A percentile compares a stretch with the other conserved stretches of the same genome.
These are phyloP conservation scores for Lycia hirtaria DNA, from an alignment of 2,888 invertebrate genomes.

Conservation along the genomic window DNA sequence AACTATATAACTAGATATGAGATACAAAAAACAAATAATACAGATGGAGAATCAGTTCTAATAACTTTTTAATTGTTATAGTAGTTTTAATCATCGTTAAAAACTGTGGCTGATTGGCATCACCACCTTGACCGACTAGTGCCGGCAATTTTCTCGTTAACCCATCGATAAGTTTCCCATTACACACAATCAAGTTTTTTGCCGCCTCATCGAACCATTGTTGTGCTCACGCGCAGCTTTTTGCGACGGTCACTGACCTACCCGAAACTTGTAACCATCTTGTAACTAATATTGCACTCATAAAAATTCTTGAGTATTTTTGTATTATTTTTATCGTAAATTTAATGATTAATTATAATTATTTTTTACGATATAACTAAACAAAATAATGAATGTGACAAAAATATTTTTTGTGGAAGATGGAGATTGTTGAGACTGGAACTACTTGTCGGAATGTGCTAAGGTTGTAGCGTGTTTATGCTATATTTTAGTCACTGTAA, in stretches of 20 bases:
- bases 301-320: too few relatives aligned
- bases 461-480: too few relatives aligned
- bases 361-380: too few relatives aligned
- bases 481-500: too few relatives aligned
- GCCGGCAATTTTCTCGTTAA: slow-evolving; percentile 45
- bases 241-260: slow-evolving; percentile 44
- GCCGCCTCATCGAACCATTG: slow-evolving; percentile 51
- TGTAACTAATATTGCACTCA: too few relatives aligned
- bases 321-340: not conserved
- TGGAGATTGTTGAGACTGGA: too few relatives aligned
- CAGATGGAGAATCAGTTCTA: not conserved
- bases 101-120: slow-evolving; percentile 25
- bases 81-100: slow-evolving; percentile 8
- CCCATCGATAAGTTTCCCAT: slow-evolving; percentile 48
- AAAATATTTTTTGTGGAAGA: too few relatives aligned
- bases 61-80: not conserved
- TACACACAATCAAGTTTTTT: slow-evolving; percentile 54
- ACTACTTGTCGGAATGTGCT: too few relatives aligned
- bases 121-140: slow-evolving; percentile 58
- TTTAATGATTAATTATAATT: too few relatives aligned
- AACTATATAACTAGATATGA: too few relatives aligned
- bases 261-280: not conserved
- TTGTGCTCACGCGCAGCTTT: slow-evolving; percentile 42
- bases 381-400: too few relatives aligned
- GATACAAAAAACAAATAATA: not conserved